Percentiles rank a stretch among this genome's conserved stretches.
These are phyloP conservation scores for Bufo bufo DNA, from an alignment of 2,113 vertebrate species.

Conservation along the genomic window DNA sequence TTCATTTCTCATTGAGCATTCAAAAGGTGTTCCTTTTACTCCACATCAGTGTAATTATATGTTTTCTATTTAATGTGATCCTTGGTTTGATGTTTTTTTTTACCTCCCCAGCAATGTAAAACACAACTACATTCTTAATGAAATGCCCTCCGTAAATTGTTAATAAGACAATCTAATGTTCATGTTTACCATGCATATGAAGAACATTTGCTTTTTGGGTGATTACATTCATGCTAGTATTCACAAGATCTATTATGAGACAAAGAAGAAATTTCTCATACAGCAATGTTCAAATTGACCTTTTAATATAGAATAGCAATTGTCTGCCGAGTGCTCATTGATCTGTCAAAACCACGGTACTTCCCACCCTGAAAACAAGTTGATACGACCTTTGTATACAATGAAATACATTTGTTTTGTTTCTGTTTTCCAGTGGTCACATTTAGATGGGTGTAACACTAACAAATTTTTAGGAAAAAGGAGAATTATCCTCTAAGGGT, in stretches of 20 bases:
- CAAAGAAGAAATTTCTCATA: neutral
- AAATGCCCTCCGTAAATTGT: neutral
- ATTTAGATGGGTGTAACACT: neutral
- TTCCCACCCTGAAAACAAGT: neutral
- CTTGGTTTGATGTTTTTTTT: constrained; percentile 12
- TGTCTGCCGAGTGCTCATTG: neutral
- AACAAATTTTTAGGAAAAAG: no score
- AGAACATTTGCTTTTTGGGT: constrained; percentile 1
- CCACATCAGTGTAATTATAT: constrained; percentile 16
- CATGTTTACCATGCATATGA: neutral
- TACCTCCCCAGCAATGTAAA: neutral
- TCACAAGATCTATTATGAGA: neutral
- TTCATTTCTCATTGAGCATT: constrained; percentile 14
- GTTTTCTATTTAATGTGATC: constrained; percentile 25
- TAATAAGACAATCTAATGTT: constrained; percentile 20
- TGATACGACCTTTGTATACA: neutral
- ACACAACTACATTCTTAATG: neutral
- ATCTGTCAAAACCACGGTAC: neutral
- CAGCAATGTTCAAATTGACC: constrained; percentile 7
- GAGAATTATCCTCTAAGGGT: no score
- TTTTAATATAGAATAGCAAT: neutral
- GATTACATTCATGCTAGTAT: neutral
- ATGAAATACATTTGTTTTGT: neutral
- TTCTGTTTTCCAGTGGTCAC: no score
- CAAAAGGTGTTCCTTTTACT: constrained; percentile 33